A percentile compares a stretch with the other conserved stretches of the same genome.
phyloP scores from a whole-genome alignment of 2,113 vertebrate species.

The Regulus satrapa region DNA sequence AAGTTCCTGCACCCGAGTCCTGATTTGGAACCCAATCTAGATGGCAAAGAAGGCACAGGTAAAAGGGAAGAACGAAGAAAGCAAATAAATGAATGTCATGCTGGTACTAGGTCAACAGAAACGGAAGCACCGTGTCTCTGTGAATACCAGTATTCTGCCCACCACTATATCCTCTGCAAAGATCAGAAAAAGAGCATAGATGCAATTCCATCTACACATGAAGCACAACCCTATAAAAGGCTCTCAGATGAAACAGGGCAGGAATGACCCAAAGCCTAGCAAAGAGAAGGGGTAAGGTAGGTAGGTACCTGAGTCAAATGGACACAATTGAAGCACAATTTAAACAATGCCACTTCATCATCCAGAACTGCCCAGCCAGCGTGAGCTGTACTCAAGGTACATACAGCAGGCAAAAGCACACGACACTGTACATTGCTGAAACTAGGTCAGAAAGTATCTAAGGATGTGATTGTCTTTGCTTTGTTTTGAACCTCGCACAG shows the following conservation, averaged over 20 bases:
- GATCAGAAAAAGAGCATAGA: neutral
- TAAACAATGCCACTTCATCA: accelerated
- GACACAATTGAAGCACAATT: neutral
- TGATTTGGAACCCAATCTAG: constrained; percentile 96
- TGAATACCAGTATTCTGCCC: neutral
- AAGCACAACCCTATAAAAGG: neutral
- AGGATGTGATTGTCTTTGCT: neutral
- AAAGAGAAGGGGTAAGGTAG: neutral
- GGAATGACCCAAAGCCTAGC: accelerated
- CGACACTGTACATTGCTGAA: neutral
- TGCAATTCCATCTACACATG: neutral
- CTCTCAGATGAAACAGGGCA: neutral
- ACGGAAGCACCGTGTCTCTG: accelerated
- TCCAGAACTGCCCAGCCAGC: neutral
- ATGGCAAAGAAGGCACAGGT: neutral
- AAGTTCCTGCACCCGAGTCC: constrained; percentile 90
- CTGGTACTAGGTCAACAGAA: neutral
- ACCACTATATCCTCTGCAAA: neutral
- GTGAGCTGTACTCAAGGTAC: neutral
- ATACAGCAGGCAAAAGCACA: neutral
- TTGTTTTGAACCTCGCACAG: neutral
- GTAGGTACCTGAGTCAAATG: accelerated
- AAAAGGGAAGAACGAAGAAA: neutral
- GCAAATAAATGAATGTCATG: neutral
- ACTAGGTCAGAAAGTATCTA: neutral